Evolutionary conservation across 2,888 invertebrate species (phyloP).

Genomic region (Hydroisotoma schaefferi): DNA sequence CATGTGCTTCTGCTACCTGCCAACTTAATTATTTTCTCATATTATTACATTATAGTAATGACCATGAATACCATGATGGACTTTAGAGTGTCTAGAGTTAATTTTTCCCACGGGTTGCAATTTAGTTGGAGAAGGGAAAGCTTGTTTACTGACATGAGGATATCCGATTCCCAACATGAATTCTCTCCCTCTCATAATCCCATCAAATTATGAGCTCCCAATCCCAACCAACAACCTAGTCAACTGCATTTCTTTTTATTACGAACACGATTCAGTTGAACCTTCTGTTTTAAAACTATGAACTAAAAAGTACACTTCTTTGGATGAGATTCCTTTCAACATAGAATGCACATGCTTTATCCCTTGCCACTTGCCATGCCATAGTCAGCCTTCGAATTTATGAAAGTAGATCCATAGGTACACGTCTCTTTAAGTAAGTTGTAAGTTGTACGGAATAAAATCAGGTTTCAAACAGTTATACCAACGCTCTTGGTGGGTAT

Average conservation of each 20-base stretch:
- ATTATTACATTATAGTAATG: too few species aligned
- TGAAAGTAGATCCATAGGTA: too few species aligned
- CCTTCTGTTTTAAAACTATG: background rate
- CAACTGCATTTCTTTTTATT: background rate
- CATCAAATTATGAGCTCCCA: background rate
- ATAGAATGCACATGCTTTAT: too few species aligned
- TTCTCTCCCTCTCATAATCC: background rate
- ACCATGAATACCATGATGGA: too few species aligned
- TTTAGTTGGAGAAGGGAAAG: constrained; percentile 3
- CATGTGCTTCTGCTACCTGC: too few species aligned
- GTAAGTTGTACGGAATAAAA: background rate
- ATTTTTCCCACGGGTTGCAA: constrained; percentile 7
- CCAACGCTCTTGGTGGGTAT: background rate
- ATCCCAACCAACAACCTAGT: background rate
- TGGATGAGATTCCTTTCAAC: too few species aligned
- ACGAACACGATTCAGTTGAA: background rate
- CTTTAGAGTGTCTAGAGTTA: too few species aligned
- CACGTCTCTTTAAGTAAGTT: too few species aligned
- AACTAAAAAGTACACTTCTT: background rate
- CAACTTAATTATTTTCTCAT: too few species aligned
- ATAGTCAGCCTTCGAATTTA: too few species aligned
- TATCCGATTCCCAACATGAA: constrained; percentile 1
- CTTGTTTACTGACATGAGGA: background rate
- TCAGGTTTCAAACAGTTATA: background rate
- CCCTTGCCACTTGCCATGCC: too few species aligned